These are phyloP conservation scores for Amphiprion ocellaris DNA, from an alignment of 2,113 vertebrate genomes.

Conservation along the genomic window DNA sequence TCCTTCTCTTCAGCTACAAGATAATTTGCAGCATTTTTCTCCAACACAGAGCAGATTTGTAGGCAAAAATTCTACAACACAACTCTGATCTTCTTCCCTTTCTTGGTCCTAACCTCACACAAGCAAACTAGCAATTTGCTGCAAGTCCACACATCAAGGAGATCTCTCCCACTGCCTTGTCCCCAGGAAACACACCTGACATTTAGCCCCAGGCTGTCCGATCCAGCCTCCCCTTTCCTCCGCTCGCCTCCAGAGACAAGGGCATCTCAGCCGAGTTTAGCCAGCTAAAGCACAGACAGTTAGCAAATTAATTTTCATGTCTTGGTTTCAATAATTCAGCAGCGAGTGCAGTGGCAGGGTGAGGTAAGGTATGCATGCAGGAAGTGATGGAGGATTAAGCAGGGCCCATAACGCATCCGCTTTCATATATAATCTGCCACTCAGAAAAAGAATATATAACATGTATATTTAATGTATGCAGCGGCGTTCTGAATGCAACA, in stretches of 20 bases:
- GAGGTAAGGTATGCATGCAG: constrained; percentile 61
- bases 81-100: constrained; percentile 22
- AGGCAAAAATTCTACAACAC: background rate
- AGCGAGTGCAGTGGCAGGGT: constrained; percentile 46
- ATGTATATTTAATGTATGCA: constrained; percentile 48
- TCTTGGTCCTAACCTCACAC: constrained; percentile 12
- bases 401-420: constrained; percentile 18
- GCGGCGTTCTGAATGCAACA: background rate
- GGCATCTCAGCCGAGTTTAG: constrained; percentile 78
- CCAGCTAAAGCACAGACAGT: constrained; percentile 82
- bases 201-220: constrained; percentile 79
- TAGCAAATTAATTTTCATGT: constrained; percentile 85
- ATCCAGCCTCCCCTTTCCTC: constrained; percentile 48
- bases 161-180: constrained; percentile 63
- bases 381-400: constrained; percentile 53
- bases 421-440: constrained; percentile 47
- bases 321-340: constrained; percentile 83
- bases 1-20: constrained; percentile 6
- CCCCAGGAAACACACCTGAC: constrained; percentile 79
- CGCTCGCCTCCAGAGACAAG: constrained; percentile 73
- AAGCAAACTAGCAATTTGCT: constrained; percentile 48
- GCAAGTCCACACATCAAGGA: constrained; percentile 74
- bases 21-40: constrained; percentile 19
- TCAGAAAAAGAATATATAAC: constrained; percentile 24
- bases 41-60: background rate